These are phyloP conservation scores for Taxidea taxus DNA, from an alignment of 2,113 vertebrate species.

Conservation along the genomic window DNA sequence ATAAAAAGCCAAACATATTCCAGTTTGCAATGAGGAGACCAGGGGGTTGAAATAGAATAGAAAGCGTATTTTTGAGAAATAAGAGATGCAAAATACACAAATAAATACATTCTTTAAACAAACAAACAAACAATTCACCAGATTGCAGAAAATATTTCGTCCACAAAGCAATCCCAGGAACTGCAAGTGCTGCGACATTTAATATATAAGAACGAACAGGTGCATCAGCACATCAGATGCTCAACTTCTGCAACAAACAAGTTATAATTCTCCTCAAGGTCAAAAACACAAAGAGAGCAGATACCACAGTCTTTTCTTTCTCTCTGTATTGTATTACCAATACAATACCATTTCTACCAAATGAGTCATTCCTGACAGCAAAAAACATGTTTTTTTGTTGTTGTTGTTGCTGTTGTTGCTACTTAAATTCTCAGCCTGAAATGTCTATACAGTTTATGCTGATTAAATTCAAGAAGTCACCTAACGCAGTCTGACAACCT, in stretches of 20 bases:
- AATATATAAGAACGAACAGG: constrained; percentile 69
- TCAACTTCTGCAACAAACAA: constrained; percentile 79
- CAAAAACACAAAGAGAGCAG: constrained; percentile 73
- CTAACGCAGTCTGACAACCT: constrained; percentile 47
- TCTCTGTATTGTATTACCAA: constrained; percentile 39
- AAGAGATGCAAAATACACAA: constrained; percentile 48
- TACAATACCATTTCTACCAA: constrained; percentile 58
- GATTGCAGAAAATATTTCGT: constrained; percentile 70
- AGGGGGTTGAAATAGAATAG: background rate
- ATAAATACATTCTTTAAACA: constrained; percentile 51
- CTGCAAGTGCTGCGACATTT: constrained; percentile 65
- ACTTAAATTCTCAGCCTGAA: constrained; percentile 66
- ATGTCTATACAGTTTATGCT: constrained; percentile 38
- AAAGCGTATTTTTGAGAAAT: constrained; percentile 38
- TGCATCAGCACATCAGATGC: constrained; percentile 70
- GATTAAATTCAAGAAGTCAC: constrained; percentile 70
- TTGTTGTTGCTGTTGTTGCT: constrained; percentile 32
- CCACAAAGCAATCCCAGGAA: constrained; percentile 61
- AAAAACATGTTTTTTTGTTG: constrained; percentile 29
- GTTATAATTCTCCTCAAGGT: constrained; percentile 79
- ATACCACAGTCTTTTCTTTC: constrained; percentile 53
- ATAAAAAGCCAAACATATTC: constrained; percentile 39
- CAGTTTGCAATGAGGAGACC: constrained; percentile 1
- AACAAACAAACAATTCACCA: constrained; percentile 41
- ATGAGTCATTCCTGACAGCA: constrained; percentile 71